Conservation (phyloP, 1,140 invertebrate genomes). For the Helicoverpa armigera region DNA sequence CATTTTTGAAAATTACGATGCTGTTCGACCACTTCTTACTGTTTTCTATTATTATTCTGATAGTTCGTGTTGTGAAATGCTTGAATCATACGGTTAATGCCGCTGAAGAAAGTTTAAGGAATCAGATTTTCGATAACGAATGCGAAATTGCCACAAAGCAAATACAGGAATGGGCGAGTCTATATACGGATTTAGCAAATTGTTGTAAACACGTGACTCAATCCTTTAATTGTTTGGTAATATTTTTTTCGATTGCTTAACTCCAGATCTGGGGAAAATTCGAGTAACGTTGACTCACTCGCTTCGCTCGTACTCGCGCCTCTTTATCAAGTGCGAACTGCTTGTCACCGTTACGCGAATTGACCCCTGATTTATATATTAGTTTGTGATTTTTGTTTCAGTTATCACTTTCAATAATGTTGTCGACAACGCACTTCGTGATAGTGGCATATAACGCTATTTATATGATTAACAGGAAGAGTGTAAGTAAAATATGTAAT, state of each 20-base stretch:
- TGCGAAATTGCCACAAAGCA: background rate
- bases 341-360: too few relatives aligned
- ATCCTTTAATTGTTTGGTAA: background rate
- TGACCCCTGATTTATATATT: too few relatives aligned
- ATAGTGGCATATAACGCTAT: background rate
- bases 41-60: background rate
- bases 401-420: background rate
- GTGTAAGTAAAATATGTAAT: background rate
- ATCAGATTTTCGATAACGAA: background rate
- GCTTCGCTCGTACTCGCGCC: too few relatives aligned
- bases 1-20: background rate
- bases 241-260: background rate
- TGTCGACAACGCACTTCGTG: background rate
- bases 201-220: background rate
- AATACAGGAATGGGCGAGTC: constrained; percentile 8
- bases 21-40: background rate
- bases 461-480: too few relatives aligned
- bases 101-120: background rate
- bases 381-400: background rate
- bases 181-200: constrained; percentile 2
- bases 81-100: background rate
- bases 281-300: too few relatives aligned
- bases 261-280: too few relatives aligned
- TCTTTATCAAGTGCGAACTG: too few relatives aligned
- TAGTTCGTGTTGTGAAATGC: background rate